Conservation (phyloP, 2,888 invertebrate species). For the Dysmachus trigonus region DNA sequence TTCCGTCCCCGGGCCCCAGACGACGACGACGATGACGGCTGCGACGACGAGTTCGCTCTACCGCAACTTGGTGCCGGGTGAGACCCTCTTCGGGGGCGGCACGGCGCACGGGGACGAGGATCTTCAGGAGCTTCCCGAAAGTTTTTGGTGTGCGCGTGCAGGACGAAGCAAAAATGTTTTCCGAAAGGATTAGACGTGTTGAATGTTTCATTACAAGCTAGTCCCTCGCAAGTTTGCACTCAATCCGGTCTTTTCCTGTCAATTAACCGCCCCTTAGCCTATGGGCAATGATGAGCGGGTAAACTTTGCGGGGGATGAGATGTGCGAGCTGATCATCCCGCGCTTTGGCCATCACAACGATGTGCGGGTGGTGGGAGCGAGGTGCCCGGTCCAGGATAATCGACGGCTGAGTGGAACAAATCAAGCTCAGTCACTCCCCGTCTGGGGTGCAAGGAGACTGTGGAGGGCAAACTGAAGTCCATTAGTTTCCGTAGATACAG, state of each 20-base stretch:
- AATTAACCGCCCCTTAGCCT: conserved; percentile 12
- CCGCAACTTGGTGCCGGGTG: neutral
- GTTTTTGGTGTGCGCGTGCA: conserved; percentile 8
- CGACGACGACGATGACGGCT: neutral
- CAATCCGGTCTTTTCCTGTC: neutral
- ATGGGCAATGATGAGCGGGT: neutral
- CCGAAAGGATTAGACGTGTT: conserved; percentile 36
- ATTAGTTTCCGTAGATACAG: neutral
- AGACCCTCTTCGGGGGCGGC: neutral
- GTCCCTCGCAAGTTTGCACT: neutral
- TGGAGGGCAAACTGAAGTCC: neutral
- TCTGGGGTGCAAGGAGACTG: neutral
- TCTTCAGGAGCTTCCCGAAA: neutral
- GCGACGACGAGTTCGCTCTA: neutral
- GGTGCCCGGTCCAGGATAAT: neutral
- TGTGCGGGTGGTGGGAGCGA: too few species aligned
- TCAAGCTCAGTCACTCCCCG: neutral
- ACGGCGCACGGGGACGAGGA: neutral
- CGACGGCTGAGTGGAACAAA: neutral
- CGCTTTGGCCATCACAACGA: neutral
- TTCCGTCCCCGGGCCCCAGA: conserved; percentile 9
- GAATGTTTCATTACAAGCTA: conserved; percentile 33
- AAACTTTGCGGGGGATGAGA: neutral
- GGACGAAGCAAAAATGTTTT: conserved; percentile 30
- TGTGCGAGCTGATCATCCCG: neutral